A percentile compares a stretch with the other conserved stretches of the same genome.
phyloP scores from a whole-genome alignment of 2,797 vertebrate species.

The Dendrocincla fuliginosa region DNA sequence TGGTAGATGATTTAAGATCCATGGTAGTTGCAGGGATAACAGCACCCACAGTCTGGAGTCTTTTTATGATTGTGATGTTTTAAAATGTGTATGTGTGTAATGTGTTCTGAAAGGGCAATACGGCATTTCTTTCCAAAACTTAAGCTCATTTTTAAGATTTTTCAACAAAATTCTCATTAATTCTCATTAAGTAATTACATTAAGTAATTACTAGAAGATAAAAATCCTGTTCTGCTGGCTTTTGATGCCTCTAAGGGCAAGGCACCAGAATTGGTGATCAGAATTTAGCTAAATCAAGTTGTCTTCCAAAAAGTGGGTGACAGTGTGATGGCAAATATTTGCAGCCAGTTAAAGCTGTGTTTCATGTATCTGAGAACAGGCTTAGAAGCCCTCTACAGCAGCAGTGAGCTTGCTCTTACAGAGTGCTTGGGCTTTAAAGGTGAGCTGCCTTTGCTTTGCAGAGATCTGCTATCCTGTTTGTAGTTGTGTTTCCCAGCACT shows the following conservation, averaged over 20 bases:
- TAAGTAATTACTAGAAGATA: background rate
- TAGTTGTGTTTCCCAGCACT: background rate
- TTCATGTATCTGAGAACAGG: background rate
- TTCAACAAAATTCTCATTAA: background rate
- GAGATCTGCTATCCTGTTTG: accelerated
- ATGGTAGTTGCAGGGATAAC: background rate
- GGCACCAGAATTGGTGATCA: background rate
- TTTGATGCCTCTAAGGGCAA: background rate
- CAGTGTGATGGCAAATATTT: background rate
- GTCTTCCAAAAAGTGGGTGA: background rate
- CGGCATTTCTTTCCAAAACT: background rate
- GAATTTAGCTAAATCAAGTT: background rate
- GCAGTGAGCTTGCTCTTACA: background rate
- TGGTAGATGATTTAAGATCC: background rate
- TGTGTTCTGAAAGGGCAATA: background rate
- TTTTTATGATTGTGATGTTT: background rate
- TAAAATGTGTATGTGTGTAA: background rate
- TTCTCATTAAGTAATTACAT: background rate
- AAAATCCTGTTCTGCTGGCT: background rate
- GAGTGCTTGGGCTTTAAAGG: background rate
- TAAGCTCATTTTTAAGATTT: background rate
- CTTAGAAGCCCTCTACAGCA: background rate
- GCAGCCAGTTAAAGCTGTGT: background rate
- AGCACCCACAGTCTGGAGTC: background rate
- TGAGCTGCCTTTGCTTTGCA: background rate